These are phyloP conservation scores for Poicephalus gulielmi DNA, from an alignment of 2,113 vertebrate genomes.

Conservation along the genomic window DNA sequence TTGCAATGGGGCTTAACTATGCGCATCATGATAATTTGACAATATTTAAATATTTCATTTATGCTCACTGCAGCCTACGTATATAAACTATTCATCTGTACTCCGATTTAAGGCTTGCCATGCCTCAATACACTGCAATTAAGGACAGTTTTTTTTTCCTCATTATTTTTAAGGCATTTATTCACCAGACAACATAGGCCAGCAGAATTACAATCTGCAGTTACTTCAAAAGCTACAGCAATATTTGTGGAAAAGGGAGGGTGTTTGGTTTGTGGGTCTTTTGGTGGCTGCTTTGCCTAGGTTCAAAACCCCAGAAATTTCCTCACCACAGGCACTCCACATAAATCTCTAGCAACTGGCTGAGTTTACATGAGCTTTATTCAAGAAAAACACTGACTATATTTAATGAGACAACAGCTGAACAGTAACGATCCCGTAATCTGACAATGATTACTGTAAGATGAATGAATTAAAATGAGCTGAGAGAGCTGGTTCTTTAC, in stretches of 20 bases:
- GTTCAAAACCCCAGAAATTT: background rate
- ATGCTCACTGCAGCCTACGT: background rate
- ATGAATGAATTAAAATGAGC: background rate
- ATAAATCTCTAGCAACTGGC: background rate
- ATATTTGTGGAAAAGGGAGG: fast-evolving
- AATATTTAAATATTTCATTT: background rate
- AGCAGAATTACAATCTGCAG: background rate
- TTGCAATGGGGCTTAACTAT: background rate
- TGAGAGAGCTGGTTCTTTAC: background rate
- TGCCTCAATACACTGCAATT: background rate
- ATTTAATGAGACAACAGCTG: background rate
- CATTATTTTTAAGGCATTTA: background rate
- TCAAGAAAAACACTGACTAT: background rate
- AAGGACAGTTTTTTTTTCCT: background rate
- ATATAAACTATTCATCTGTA: background rate
- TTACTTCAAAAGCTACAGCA: background rate
- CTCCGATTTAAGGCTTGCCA: background rate
- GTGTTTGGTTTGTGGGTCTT: background rate
- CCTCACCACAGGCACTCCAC: background rate
- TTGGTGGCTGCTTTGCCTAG: background rate
- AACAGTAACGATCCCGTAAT: background rate
- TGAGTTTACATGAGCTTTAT: background rate
- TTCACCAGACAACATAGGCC: background rate
- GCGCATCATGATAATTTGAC: background rate
- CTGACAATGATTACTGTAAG: background rate